A percentile compares a stretch with the other conserved stretches of the same genome.
Evolutionary conservation across 1,140 invertebrate genomes (phyloP).

Genomic region (Venustaconcha ellipsiformis): DNA sequence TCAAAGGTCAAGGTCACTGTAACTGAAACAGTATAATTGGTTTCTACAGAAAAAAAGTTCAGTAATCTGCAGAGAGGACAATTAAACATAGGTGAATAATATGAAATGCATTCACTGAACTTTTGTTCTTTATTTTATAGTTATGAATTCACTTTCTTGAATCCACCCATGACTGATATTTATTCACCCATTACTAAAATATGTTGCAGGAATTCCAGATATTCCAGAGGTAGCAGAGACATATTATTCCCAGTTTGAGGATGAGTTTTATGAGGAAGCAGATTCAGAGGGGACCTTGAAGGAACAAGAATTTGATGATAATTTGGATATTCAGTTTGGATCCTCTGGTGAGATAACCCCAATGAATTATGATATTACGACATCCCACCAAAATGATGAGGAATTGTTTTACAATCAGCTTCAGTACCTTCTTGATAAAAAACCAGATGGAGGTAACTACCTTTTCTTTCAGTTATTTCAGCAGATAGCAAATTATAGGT

Average conservation of each 20-base stretch:
- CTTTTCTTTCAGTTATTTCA: too few relatives aligned
- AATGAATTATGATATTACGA: conserved; percentile 31
- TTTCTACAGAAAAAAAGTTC: too few relatives aligned
- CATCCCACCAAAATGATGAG: conserved; percentile 47
- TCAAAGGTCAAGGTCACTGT: too few relatives aligned
- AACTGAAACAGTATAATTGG: too few relatives aligned
- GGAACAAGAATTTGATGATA: conserved; percentile 38
- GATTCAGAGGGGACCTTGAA: conserved; percentile 42
- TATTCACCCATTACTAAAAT: too few relatives aligned
- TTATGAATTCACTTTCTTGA: too few relatives aligned
- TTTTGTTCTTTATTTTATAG: too few relatives aligned
- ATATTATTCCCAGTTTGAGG: conserved; percentile 68
- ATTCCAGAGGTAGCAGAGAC: conserved; percentile 64
- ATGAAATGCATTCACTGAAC: too few relatives aligned
- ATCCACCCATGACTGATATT: too few relatives aligned
- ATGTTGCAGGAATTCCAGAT: conserved; percentile 62
- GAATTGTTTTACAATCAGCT: conserved; percentile 58
- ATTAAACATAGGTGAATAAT: too few relatives aligned
- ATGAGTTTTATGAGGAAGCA: conserved; percentile 41
- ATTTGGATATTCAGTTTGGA: conserved; percentile 34
- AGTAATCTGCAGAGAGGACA: too few relatives aligned
- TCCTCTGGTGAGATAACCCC: conserved; percentile 18
- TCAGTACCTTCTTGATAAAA: conserved; percentile 55
- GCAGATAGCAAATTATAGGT: too few relatives aligned
- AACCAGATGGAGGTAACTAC: conserved; percentile 36